A percentile compares a stretch with the other conserved stretches of the same genome.
Evolutionary conservation across 2,797 vertebrate species (phyloP).

Genomic region (Trachurus trachurus): DNA sequence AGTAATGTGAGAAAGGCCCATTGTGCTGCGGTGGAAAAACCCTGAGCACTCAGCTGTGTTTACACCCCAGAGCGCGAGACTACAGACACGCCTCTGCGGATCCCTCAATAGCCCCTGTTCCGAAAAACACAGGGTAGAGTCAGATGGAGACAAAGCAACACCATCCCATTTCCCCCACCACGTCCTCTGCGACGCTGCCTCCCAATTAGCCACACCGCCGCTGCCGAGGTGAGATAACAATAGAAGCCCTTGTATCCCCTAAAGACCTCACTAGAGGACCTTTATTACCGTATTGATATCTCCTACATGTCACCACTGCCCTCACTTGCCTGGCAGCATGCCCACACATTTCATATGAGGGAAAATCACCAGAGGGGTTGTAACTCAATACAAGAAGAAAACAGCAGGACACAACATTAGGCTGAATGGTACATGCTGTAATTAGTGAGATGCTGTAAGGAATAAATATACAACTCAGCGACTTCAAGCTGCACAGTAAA

Average conservation of each 20-base stretch:
- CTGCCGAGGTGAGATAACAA: conserved; percentile 79
- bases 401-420: conserved; percentile 67
- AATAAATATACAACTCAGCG: conserved; percentile 76
- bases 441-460: conserved; percentile 70
- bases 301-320: conserved; percentile 67
- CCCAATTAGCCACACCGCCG: conserved; percentile 70
- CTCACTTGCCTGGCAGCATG: conserved; percentile 66
- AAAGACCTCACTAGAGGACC: conserved; percentile 74
- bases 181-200: conserved; percentile 55
- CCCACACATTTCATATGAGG: conserved; percentile 53
- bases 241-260: conserved; percentile 76
- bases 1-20: conserved; percentile 61
- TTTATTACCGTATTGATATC: conserved; percentile 77
- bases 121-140: conserved; percentile 45
- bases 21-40: conserved; percentile 61
- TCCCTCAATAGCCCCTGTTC: conserved; percentile 30
- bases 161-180: conserved; percentile 27
- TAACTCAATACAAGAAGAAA: conserved; percentile 68
- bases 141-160: conserved; percentile 58
- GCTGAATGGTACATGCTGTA: conserved; percentile 70
- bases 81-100: conserved; percentile 54
- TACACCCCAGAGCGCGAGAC: conserved; percentile 52
- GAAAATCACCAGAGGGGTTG: conserved; percentile 51
- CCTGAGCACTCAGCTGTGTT: conserved; percentile 66
- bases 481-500: conserved; percentile 57